Percentiles rank a stretch among this genome's conserved stretches.
These are phyloP conservation scores for Cottoperca gobio DNA, from an alignment of 2,797 vertebrate genomes.

Conservation along the genomic window DNA sequence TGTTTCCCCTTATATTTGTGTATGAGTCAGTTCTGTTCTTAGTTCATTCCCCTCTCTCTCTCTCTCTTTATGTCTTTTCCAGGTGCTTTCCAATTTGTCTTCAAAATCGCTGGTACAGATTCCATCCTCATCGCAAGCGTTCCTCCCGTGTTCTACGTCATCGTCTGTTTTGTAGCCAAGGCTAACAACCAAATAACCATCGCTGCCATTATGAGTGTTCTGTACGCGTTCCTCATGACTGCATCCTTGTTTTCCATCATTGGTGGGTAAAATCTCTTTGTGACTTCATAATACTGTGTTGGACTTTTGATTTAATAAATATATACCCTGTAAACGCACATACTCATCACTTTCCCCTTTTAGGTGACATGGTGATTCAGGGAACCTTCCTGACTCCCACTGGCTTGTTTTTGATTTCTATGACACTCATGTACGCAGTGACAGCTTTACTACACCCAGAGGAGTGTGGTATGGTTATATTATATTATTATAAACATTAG, in stretches of 20 bases:
- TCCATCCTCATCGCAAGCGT: slow-evolving; percentile 80
- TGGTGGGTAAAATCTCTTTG: slow-evolving; percentile 65
- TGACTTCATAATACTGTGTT: not conserved
- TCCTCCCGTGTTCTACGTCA: slow-evolving; percentile 83
- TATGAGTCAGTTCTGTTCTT: not conserved
- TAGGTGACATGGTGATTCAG: slow-evolving; percentile 86
- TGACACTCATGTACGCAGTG: slow-evolving; percentile 81
- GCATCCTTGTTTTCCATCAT: slow-evolving; percentile 87
- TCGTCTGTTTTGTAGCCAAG: slow-evolving; percentile 84
- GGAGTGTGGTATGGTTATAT: slow-evolving; percentile 78
- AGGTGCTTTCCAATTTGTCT: slow-evolving; percentile 87
- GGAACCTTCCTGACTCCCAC: slow-evolving; percentile 86
- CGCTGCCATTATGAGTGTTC: slow-evolving; percentile 83
- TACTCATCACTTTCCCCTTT: not conserved
- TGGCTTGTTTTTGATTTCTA: slow-evolving; percentile 86
- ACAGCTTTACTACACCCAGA: slow-evolving; percentile 87
- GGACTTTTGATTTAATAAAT: not conserved
- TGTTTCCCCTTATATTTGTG: not conserved
- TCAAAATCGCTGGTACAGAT: slow-evolving; percentile 67
- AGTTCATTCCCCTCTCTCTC: not conserved
- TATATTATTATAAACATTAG: slow-evolving; percentile 6
- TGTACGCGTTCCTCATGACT: slow-evolving; percentile 89
- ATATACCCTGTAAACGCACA: not conserved
- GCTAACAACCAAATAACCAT: slow-evolving; percentile 83
- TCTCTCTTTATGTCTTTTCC: not conserved